A percentile compares a stretch with the other conserved stretches of the same genome.
These are phyloP conservation scores for Drosophila merina DNA, from an alignment of 2,888 invertebrate species.

Conservation along the genomic window DNA sequence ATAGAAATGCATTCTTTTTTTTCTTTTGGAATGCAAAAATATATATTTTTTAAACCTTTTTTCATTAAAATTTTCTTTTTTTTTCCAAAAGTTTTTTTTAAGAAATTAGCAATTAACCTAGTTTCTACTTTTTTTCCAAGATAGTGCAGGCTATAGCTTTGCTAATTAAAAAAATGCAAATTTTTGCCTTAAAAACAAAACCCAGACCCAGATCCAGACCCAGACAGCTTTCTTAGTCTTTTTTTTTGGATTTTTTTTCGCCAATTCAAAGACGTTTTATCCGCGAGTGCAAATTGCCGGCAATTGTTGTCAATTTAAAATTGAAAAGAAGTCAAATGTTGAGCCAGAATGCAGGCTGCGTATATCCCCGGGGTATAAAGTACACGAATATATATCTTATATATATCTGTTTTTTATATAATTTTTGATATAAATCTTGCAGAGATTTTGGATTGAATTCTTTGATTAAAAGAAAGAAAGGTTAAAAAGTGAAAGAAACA, in stretches of 20 bases:
- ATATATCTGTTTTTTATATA: not conserved
- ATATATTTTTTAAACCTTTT: too few relatives aligned
- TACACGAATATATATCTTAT: not conserved
- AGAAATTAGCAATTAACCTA: constrained; percentile 40
- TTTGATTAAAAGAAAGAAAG: too few relatives aligned
- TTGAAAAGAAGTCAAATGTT: constrained; percentile 76
- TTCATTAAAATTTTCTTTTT: too few relatives aligned
- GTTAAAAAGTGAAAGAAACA: too few relatives aligned
- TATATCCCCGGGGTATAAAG: not conserved
- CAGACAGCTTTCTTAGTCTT: not conserved
- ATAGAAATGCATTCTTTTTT: too few relatives aligned
- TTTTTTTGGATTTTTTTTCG: constrained; percentile 17
- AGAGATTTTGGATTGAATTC: too few relatives aligned
- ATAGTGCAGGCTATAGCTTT: constrained; percentile 24
- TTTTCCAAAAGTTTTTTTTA: not conserved
- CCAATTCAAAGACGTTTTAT: constrained; percentile 21
- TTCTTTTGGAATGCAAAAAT: too few relatives aligned
- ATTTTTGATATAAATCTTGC: not conserved
- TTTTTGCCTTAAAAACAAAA: constrained; percentile 49
- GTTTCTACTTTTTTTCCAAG: constrained; percentile 13
- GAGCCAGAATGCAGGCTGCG: constrained; percentile 44
- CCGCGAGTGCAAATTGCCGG: constrained; percentile 60
- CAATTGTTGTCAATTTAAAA: constrained; percentile 82
- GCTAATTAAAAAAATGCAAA: constrained; percentile 62
- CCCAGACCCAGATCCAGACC: constrained; percentile 7